These are phyloP conservation scores for Drosophila anomelani DNA, from an alignment of 2,888 invertebrate species.

Conservation along the genomic window DNA sequence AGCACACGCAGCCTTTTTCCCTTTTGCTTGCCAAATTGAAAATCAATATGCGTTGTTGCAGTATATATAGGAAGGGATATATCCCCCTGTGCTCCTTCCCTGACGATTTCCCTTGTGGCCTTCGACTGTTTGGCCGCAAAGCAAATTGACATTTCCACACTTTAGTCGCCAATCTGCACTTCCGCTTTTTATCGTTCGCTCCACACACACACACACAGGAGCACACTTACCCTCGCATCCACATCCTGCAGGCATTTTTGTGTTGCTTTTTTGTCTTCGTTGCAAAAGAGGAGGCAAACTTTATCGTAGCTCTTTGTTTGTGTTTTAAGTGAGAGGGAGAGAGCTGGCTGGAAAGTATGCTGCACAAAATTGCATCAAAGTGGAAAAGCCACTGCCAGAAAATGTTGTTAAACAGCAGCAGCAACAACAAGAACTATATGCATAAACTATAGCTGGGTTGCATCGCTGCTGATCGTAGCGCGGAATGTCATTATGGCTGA, in stretches of 20 bases:
- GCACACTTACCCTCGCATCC: not conserved
- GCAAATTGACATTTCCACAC: conserved; percentile 77
- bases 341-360: conserved; percentile 54
- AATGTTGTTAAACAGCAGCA: conserved; percentile 11
- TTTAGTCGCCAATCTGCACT: conserved; percentile 70
- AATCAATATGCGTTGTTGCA: conserved; percentile 71
- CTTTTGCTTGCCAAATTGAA: conserved; percentile 70
- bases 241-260: conserved; percentile 56
- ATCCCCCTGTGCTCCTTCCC: not conserved
- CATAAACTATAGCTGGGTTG: conserved; percentile 6
- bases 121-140: conserved; percentile 28
- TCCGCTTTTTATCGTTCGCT: conserved; percentile 60
- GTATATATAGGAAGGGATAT: conserved; percentile 25
- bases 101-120: conserved; percentile 10
- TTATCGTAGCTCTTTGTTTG: conserved; percentile 67
- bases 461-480: conserved; percentile 12
- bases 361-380: conserved; percentile 53
- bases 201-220: conserved; percentile 3
- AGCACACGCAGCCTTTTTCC: conserved; percentile 11
- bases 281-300: conserved; percentile 49
- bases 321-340: conserved; percentile 48
- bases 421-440: conserved; percentile 12
- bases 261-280: conserved; percentile 65
- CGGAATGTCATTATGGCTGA: conserved; percentile 58
- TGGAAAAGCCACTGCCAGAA: conserved; percentile 21